These are phyloP conservation scores for Simalia tracyae DNA, from an alignment of 2,797 vertebrate genomes.

Conservation along the genomic window DNA sequence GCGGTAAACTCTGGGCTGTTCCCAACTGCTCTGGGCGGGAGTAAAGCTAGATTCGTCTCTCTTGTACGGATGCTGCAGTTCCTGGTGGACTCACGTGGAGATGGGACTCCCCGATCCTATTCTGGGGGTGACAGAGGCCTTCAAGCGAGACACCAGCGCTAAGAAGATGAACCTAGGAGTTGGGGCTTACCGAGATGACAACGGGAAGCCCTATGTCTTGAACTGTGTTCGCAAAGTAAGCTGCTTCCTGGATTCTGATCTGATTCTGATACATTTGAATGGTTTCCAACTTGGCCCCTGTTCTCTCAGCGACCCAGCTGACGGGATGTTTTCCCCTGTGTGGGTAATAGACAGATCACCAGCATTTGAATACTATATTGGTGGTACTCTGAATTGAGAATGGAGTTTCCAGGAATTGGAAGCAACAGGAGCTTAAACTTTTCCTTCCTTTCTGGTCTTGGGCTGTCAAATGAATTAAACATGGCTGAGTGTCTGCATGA, in stretches of 20 bases:
- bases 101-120: slow-evolving; percentile 98
- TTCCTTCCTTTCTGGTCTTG: neutral
- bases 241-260: neutral
- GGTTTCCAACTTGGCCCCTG: too few relatives aligned
- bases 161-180: slow-evolving; percentile 99
- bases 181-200: slow-evolving; percentile 95
- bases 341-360: neutral
- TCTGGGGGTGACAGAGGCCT: slow-evolving; percentile 94
- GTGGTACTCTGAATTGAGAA: neutral
- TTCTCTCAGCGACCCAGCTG: neutral
- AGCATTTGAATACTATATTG: neutral
- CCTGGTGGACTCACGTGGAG: slow-evolving; percentile 95
- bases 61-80: slow-evolving; percentile 75
- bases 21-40: neutral
- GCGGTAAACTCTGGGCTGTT: neutral
- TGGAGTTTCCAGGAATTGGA: neutral
- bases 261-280: accelerated
- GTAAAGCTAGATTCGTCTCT: neutral
- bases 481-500: neutral
- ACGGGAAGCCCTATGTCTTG: slow-evolving; percentile 92
- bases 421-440: neutral
- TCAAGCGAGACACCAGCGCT: slow-evolving; percentile 88
- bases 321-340: neutral
- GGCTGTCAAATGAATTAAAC: neutral
- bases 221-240: slow-evolving; percentile 93